Base-by-base conservation (phyloP, 2,888 invertebrate species). In the Hypsopygia costalis region DNA sequence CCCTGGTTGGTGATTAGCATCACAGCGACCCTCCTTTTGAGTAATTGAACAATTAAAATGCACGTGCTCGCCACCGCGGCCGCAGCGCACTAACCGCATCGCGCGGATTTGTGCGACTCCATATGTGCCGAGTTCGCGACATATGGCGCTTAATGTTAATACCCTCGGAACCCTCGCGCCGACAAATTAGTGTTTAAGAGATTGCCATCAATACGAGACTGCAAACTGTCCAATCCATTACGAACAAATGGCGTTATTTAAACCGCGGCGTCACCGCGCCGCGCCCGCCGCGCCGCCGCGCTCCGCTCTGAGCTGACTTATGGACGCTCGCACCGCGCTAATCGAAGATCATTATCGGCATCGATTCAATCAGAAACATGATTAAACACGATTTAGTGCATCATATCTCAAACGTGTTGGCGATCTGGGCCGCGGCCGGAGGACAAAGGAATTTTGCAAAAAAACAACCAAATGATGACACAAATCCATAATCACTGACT, bases 121-220 rank as follows among this genome's bases (percentile, higher is more conserved):
- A 49, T 48, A 48, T 47, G 49, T 32, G 46, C 41, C 40, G 56
- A 57, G 62, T 55, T 49, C 59, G 67, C 75, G 80, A 74, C 88
- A 88, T 86, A 88, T 88, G 89, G 88, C 70, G 51, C 44, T 51
- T 47, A 48, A 54, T 54, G 56, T 53, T 51, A 57, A 47, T 45
- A 47, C 55, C 51, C 50, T 49, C 51, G 36, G 35, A 46, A 38
- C 56, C 55, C 58, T 54, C 47, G 52, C 51, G 55, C 57, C 67
- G 68, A 78, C 81, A 79, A 85, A 85, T 85, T 77, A 71, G 67
- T 76, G 68, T 76, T 81, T 77, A 81, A 81, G 70, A 86, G 86
- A 85, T 85, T 78, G 79, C 77, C 78, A 79, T 83, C 81, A 70
- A 71, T 69, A 58, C 62, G 60, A 49, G 46, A 46, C 46, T 59